Percentiles rank a stretch among this genome's conserved stretches.
phyloP scores from a whole-genome alignment of 2,113 vertebrate species.

The Siniperca knerii region DNA sequence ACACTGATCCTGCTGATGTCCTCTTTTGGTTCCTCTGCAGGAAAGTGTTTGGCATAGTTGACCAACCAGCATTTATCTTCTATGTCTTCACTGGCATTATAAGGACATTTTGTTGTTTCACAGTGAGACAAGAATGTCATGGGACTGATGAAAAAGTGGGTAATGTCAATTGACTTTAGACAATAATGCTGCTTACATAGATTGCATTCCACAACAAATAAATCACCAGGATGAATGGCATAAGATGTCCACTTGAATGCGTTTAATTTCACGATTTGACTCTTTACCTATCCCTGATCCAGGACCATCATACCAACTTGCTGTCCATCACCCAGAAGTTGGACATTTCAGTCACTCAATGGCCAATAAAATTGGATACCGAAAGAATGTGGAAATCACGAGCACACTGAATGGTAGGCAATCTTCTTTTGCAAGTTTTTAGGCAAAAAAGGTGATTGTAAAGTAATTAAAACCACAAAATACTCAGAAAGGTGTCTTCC shows the following conservation, averaged over 20 bases:
- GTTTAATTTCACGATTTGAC: not conserved
- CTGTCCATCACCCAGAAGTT: not conserved
- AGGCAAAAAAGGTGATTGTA: not conserved
- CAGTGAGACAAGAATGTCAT: not conserved
- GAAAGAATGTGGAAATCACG: not conserved
- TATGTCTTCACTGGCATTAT: not conserved
- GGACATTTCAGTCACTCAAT: not conserved
- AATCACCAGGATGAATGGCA: not conserved
- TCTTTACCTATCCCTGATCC: not conserved
- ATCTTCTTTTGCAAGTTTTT: not conserved
- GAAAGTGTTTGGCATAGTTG: constrained; percentile 16
- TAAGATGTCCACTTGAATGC: not conserved
- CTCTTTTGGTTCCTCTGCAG: not conserved
- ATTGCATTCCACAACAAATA: not conserved
- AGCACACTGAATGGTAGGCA: not conserved
- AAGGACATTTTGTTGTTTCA: not conserved
- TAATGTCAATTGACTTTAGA: not conserved
- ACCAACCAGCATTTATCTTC: constrained; percentile 15
- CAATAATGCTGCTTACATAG: too few relatives aligned
- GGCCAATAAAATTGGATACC: not conserved
- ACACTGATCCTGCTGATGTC: constrained; percentile 10
- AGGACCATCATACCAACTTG: not conserved
- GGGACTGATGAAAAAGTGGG: not conserved
- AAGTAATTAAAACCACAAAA: not conserved
- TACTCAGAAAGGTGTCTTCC: not conserved